These are phyloP conservation scores for Mesocricetus auratus DNA, from an alignment of 2,113 vertebrate species.

Conservation along the genomic window DNA sequence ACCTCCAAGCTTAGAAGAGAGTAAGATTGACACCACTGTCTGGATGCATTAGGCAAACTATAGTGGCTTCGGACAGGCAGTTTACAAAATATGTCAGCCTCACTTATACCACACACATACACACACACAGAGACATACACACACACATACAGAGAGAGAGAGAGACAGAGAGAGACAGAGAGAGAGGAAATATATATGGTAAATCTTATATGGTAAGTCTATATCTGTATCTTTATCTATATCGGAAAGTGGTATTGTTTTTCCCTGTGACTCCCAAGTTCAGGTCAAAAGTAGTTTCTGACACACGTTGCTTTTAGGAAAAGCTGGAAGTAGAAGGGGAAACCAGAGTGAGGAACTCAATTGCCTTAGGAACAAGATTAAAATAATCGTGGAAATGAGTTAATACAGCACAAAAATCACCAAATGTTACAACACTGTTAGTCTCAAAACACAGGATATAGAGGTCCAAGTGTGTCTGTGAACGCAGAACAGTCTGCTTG, in stretches of 20 bases:
- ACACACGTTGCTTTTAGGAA: not conserved
- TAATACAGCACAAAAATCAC: not conserved
- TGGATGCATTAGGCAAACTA: constrained; percentile 15
- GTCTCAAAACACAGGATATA: not conserved
- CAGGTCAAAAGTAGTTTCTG: not conserved
- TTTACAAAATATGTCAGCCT: constrained; percentile 39
- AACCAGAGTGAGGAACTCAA: too few species aligned
- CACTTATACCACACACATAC: constrained; percentile 11
- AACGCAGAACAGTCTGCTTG: not conserved
- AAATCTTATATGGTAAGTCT: too few species aligned
- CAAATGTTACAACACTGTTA: not conserved
- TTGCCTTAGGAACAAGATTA: not conserved
- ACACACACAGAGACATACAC: too few species aligned
- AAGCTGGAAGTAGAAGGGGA: not conserved
- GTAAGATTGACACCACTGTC: constrained; percentile 9
- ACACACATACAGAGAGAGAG: too few species aligned
- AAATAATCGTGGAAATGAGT: constrained; percentile 40
- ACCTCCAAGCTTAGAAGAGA: not conserved
- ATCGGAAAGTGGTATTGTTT: not conserved
- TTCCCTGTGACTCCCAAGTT: constrained; percentile 9
- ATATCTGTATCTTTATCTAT: not conserved
- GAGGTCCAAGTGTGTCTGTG: not conserved
- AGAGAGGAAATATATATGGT: too few species aligned
- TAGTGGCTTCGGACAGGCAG: constrained; percentile 10
- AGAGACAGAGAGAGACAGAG: too few species aligned